A percentile compares a stretch with the other conserved stretches of the same genome.
Evolutionary conservation across 92 coral and sea anemone genomes (phyloP).

Genomic region (Meandrina meandrites): DNA sequence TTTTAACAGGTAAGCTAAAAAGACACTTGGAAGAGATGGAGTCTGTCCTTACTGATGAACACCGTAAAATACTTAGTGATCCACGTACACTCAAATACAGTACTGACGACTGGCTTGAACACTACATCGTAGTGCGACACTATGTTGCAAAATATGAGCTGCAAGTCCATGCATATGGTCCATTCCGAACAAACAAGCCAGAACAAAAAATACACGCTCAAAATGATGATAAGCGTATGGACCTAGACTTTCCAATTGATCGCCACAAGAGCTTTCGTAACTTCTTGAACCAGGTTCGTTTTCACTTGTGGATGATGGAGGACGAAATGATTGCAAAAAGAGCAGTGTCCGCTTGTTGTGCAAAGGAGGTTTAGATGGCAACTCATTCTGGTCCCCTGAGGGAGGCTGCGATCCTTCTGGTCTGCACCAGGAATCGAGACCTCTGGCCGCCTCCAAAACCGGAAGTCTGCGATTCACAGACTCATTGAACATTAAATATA

Average conservation of each 20-base stretch:
- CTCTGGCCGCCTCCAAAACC: too few relatives aligned
- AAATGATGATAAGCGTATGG: slow-evolving; percentile 62
- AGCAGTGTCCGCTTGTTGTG: slow-evolving; percentile 42
- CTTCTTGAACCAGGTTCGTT: slow-evolving; percentile 74
- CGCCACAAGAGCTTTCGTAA: slow-evolving; percentile 54
- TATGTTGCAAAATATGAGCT: slow-evolving; percentile 78
- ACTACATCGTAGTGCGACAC: slow-evolving; percentile 76
- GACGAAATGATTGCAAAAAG: slow-evolving; percentile 60
- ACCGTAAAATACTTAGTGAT: slow-evolving; percentile 46
- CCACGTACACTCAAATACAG: slow-evolving; percentile 41
- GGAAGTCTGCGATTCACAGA: too few relatives aligned
- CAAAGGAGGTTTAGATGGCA: slow-evolving; percentile 12
- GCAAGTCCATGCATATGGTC: slow-evolving; percentile 91
- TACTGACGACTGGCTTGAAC: slow-evolving; percentile 61
- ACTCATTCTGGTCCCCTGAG: too few relatives aligned
- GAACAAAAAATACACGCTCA: slow-evolving; percentile 23
- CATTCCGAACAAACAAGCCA: slow-evolving; percentile 65
- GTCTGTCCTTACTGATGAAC: slow-evolving; percentile 54
- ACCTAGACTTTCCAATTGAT: slow-evolving; percentile 66
- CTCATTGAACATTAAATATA: too few relatives aligned
- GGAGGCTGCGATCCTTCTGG: too few relatives aligned
- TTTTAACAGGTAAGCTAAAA: slow-evolving; percentile 57
- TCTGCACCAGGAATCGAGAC: too few relatives aligned
- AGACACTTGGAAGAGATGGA: slow-evolving; percentile 62
- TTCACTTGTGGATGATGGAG: slow-evolving; percentile 83